A percentile compares a stretch with the other conserved stretches of the same genome.
Evolutionary conservation across 2,113 vertebrate species (phyloP).

Genomic region (Noturus placidus): DNA sequence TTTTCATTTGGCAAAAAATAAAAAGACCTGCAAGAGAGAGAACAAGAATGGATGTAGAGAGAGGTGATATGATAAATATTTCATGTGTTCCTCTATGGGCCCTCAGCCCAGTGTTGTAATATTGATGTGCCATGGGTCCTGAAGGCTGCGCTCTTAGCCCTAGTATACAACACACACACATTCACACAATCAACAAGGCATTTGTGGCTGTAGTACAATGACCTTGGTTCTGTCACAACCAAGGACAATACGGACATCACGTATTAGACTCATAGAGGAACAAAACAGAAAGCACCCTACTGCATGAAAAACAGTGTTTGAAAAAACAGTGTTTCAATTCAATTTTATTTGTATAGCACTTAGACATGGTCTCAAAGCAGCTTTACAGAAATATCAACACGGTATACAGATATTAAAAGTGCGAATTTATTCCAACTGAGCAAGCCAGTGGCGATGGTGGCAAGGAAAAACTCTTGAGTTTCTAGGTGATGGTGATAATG

Average conservation of each 20-base stretch:
- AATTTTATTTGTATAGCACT: too few relatives aligned
- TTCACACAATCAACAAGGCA: not conserved
- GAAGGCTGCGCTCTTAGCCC: conserved; percentile 40
- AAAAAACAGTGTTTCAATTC: not conserved
- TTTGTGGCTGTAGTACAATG: not conserved
- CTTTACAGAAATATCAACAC: too few relatives aligned
- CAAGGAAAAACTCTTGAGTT: not conserved
- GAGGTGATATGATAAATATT: conserved; percentile 65
- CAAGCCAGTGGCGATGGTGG: too few relatives aligned
- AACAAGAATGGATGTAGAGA: conserved; percentile 31
- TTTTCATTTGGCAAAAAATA: not conserved
- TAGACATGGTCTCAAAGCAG: too few relatives aligned
- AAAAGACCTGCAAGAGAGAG: conserved; percentile 12
- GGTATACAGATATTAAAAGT: too few relatives aligned
- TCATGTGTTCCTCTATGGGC: conserved; percentile 58
- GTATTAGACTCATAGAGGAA: not conserved
- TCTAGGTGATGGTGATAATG: not conserved
- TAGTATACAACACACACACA: conserved; percentile 46
- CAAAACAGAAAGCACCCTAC: not conserved
- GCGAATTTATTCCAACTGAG: too few relatives aligned
- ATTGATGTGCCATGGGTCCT: conserved; percentile 64
- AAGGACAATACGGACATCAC: not conserved
- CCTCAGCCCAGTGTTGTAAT: conserved; percentile 59
- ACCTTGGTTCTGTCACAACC: not conserved
- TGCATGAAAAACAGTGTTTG: not conserved